Evolutionary conservation across 2,797 vertebrate species (phyloP), one percentile per base, ranked within the genome.

Genomic region (Smutsia gigantea): DNA sequence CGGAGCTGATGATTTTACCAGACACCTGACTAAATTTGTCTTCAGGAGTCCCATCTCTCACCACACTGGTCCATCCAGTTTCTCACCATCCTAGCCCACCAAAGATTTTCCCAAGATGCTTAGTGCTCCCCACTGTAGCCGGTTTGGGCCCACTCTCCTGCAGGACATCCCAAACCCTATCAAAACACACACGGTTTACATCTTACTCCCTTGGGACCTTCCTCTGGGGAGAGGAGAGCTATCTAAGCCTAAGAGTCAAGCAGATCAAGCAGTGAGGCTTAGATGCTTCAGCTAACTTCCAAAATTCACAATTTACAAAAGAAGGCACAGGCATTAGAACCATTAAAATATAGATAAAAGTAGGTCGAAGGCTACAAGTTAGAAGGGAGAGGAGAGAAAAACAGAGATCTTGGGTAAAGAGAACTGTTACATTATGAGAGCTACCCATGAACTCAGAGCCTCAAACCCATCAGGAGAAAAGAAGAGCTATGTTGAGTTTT

Each of bases 1-100:
- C 15, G 34, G 89, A 92, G 37, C 31, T 84, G 79, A 69, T 90
- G 61, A 18, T 90, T 90, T 96, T 92, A 92, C 74, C 37, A 82
- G 49, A 91, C n/a, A 51, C 13, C 39, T 13, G 66, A 69, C 27
- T 94, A 84, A 31, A 83, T 71, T 77, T 31, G 27, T 83, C 66
- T 94, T 91, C 27, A 49, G 57, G 39, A 59, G 88, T 66, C 51
- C 37, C 25, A 61, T 66, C 3, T 46, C 59, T 91, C 81, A 71
- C 51, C n/a, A 82, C 29, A 14, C 61, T 14, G 51, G 74, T 83
- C 69, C 37, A 31, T 75, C 90, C 55, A 49, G 77, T 85, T 74
- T 90, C 55, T 81, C 55, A 63, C 66, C 49, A 90, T 29, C 18
- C 29, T 23, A 19, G 53, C 72, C 39, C 39, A 37, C 82, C 6